Conservation (phyloP, 2,888 invertebrate species). For the Tetanocera ferruginea region DNA sequence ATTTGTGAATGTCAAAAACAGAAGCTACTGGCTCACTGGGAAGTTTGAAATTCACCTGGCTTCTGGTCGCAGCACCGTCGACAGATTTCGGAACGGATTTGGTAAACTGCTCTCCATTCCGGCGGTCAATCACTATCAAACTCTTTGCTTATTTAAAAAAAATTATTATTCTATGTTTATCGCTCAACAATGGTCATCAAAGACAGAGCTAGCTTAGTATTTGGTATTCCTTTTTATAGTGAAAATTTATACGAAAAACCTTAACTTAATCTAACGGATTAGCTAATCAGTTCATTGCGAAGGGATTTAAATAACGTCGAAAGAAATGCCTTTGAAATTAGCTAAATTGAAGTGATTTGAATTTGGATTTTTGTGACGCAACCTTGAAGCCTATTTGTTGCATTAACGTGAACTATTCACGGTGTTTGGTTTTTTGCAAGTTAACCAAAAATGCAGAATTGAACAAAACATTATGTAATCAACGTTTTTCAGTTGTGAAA, state of each 20-base stretch:
- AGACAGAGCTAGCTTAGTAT: slow-evolving; percentile 32
- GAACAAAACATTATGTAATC: too few species aligned
- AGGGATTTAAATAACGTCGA: not conserved
- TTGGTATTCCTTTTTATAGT: slow-evolving; percentile 24
- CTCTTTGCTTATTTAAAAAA: slow-evolving; percentile 29
- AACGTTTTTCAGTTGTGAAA: not conserved
- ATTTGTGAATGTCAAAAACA: too few species aligned
- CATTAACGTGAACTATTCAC: not conserved
- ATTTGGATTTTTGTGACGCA: not conserved
- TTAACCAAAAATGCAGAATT: too few species aligned
- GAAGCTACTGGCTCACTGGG: too few species aligned
- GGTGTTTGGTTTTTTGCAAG: not conserved
- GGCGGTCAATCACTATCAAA: slow-evolving; percentile 13
- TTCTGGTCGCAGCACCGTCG: slow-evolving; percentile 60
- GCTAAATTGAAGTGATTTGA: slow-evolving; percentile 22
- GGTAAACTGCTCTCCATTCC: slow-evolving; percentile 51
- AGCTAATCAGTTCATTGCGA: slow-evolving; percentile 22
- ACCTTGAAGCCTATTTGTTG: not conserved
- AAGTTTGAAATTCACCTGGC: slow-evolving; percentile 51
- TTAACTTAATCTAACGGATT: slow-evolving; percentile 16
- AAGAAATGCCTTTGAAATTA: not conserved
- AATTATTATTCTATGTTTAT: not conserved
- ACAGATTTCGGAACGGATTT: slow-evolving; percentile 54
- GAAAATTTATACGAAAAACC: not conserved
- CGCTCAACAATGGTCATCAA: slow-evolving; percentile 26